Conservation (phyloP, 1,140 invertebrate species). For the Drosophila equinoxialis region DNA sequence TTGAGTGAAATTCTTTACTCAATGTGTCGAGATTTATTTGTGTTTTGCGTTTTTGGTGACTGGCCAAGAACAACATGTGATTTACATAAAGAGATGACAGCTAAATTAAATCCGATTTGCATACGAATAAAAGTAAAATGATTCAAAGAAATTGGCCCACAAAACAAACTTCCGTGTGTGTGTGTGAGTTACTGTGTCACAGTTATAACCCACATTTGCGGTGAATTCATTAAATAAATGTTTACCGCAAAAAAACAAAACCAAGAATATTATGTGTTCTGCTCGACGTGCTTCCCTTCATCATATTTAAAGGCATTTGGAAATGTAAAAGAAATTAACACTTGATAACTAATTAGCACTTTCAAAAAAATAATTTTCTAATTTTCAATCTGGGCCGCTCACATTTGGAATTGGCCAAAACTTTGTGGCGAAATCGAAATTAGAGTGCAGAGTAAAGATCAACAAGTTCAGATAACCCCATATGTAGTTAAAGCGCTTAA, state of each 20-base stretch:
- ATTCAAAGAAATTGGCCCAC: slow-evolving; percentile 11
- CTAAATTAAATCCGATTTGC: slow-evolving; percentile 8
- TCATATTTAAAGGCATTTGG: slow-evolving; percentile 11
- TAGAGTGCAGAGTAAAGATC: slow-evolving; percentile 8
- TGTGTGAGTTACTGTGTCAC: slow-evolving; percentile 9
- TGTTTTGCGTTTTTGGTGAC: not conserved
- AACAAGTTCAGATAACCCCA: slow-evolving; percentile 5
- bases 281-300: not conserved
- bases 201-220: slow-evolving; percentile 22
- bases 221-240: slow-evolving; percentile 18
- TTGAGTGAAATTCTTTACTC: slow-evolving; percentile 8
- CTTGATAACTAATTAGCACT: slow-evolving; percentile 41
- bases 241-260: not conserved
- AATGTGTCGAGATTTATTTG: not conserved
- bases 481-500: slow-evolving; percentile 26
- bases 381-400: slow-evolving; percentile 12
- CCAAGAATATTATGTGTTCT: not conserved
- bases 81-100: slow-evolving; percentile 14
- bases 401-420: slow-evolving; percentile 3
- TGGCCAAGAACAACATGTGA: not conserved
- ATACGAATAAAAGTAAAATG: slow-evolving; percentile 20
- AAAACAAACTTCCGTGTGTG: not conserved
- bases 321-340: slow-evolving; percentile 26
- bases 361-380: slow-evolving; percentile 41
- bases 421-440: not conserved